Evolutionary conservation across 2,113 vertebrate genomes (phyloP).

Genomic region (Clarias macrocephalus): DNA sequence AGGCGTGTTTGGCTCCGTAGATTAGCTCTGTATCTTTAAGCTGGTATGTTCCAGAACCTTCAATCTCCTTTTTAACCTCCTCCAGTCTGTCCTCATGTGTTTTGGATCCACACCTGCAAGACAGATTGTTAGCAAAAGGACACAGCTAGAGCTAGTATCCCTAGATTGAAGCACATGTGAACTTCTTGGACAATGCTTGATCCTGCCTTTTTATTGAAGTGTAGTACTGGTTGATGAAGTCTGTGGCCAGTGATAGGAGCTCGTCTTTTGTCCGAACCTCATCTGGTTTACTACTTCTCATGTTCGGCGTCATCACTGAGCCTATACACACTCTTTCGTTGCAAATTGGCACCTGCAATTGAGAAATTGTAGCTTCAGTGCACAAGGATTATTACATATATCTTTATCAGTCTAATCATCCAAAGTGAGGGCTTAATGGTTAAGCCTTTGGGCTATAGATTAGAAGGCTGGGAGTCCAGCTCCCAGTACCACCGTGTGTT

Average conservation of each 20-base stretch:
- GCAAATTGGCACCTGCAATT: constrained; percentile 80
- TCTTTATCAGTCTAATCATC: background rate
- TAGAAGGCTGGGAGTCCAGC: background rate
- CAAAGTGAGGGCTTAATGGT: background rate
- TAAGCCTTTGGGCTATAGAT: background rate
- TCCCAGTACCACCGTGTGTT: background rate
- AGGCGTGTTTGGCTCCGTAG: constrained; percentile 95
- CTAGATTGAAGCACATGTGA: too few species aligned
- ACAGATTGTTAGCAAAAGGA: background rate
- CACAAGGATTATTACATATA: background rate
- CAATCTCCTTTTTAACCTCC: constrained; percentile 91
- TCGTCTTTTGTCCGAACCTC: constrained; percentile 81
- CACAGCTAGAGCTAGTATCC: background rate
- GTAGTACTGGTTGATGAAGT: constrained; percentile 97
- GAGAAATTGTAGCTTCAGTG: background rate
- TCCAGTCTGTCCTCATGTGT: constrained; percentile 89
- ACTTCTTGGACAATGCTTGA: background rate
- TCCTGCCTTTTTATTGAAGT: constrained; percentile 92
- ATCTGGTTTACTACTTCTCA: constrained; percentile 80
- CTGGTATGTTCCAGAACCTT: constrained; percentile 86
- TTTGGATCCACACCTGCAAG: constrained; percentile 86
- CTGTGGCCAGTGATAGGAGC: constrained; percentile 86
- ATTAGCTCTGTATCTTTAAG: constrained; percentile 94
- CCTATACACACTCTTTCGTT: constrained; percentile 85
- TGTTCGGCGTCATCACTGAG: constrained; percentile 84